Evolutionary conservation across 2,888 invertebrate genomes (phyloP).

Genomic region (Yponomeuta sedellus): DNA sequence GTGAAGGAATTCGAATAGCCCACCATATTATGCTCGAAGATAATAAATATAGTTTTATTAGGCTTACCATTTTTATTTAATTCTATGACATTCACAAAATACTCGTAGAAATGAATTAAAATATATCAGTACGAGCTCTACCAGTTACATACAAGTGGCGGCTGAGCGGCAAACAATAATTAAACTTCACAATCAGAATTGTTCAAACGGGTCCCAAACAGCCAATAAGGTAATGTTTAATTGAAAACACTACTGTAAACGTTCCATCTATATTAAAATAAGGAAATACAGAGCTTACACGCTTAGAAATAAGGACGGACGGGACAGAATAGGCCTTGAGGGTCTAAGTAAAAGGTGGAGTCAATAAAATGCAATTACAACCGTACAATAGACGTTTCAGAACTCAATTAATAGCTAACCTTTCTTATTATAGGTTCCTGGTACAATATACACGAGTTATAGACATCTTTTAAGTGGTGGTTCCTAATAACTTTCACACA

Average conservation of each 20-base stretch:
- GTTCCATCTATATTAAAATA: not conserved
- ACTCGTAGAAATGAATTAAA: too few species aligned
- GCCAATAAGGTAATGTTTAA: not conserved
- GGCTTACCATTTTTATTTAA: too few species aligned
- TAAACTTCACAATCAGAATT: not conserved
- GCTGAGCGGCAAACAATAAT: not conserved
- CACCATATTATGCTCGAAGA: too few species aligned
- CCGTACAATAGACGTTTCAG: not conserved
- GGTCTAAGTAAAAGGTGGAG: not conserved
- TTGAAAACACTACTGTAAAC: constrained; percentile 5
- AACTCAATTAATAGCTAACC: not conserved
- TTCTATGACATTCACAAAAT: too few species aligned
- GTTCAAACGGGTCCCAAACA: not conserved
- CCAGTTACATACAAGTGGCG: too few species aligned
- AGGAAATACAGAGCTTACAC: not conserved
- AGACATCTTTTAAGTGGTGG: not conserved
- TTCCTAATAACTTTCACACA: not conserved
- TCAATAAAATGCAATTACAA: not conserved
- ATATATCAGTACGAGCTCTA: too few species aligned
- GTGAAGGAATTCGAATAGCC: too few species aligned
- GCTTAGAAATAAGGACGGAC: not conserved
- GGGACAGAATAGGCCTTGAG: not conserved
- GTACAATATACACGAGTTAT: not conserved
- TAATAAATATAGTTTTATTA: too few species aligned
- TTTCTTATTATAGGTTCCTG: not conserved